Base-by-base conservation (phyloP, 2,113 vertebrate species). In the Cebidichthys violaceus region DNA sequence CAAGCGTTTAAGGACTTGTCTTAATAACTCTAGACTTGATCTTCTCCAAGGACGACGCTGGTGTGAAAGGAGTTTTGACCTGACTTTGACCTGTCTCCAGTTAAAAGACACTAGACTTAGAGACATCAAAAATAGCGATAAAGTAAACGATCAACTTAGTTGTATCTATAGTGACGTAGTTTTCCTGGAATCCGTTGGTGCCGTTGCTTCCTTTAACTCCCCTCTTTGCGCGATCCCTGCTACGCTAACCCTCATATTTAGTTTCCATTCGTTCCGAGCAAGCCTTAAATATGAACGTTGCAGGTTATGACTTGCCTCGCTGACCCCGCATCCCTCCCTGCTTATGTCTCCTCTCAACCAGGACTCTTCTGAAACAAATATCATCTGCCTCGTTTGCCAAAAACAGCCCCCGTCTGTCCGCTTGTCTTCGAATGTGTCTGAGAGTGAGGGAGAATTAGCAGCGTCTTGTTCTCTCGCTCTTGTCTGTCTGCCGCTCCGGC, bases 381-480 rank as follows among this genome's bases (percentile, higher is more conserved):
- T 47, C 45, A 68, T 78, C 57, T 66, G 57, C 55, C 7, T 2
- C 5, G 8, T 65, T 74, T 18, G 60, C 29, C 72, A 67, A 35
- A 78, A 69, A 33, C 67, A 70, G 61, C 52, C 39, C 39, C 68
- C 31, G 31, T 84, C 81, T 67, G 61, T 79, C 83, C 65, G 57
- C 72, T 82, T 55, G 73, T 72, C 50, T 69, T 33, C 1, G 2
- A 18, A 52, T 35, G 70, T 60, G 54, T 72, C 31, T 54, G 54
- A 77, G 72, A n/a, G 60, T 66, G 81, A 69, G 62, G 77, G 59
- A 81, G 83, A 90, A 91, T 90, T 90, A 88, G 79, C 75, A 11
- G 79, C 29, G 50, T 87, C 86, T 84, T 91, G 89, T 91, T 90
- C 85, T 85, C 69, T 27, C 66, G 75, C 83, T 62, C 73, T 35